phyloP scores from a whole-genome alignment of 2,888 invertebrate species.

The Cataglyphis albicans region DNA sequence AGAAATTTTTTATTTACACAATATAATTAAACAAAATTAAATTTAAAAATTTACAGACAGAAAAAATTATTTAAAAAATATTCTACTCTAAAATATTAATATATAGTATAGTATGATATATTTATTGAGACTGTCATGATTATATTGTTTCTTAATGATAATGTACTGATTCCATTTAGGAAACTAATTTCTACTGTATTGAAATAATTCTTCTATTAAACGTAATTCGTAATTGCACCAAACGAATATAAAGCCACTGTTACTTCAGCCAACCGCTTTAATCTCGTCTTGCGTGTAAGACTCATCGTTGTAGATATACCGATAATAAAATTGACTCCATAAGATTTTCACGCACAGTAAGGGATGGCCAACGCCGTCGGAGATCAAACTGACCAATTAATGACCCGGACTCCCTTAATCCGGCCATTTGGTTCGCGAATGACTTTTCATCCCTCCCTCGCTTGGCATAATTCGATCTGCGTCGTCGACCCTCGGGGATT shows the following conservation, averaged over 20 bases:
- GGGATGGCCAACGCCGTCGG: constrained; percentile 26
- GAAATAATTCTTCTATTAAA: background rate
- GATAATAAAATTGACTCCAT: constrained; percentile 43
- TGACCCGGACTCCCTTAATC: constrained; percentile 83
- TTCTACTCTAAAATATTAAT: too few species aligned
- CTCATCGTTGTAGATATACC: background rate
- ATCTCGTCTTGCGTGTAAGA: constrained; percentile 2
- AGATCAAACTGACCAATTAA: constrained; percentile 77
- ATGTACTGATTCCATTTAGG: background rate
- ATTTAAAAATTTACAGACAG: too few species aligned
- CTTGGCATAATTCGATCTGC: constrained; percentile 83
- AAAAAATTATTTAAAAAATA: too few species aligned
- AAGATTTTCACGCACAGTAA: constrained; percentile 58
- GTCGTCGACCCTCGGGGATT: constrained; percentile 69
- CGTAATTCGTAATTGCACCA: background rate
- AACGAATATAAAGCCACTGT: background rate
- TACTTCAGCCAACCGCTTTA: background rate
- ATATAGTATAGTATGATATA: too few species aligned
- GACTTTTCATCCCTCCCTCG: constrained; percentile 81
- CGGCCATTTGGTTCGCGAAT: constrained; percentile 84
- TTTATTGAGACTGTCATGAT: too few species aligned
- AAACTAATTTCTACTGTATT: background rate
- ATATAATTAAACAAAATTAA: too few species aligned
- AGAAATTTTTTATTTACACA: too few species aligned
- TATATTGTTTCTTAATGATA: too few species aligned